These are phyloP conservation scores for Bothrops jararaca DNA, from an alignment of 2,113 vertebrate species.

Conservation along the genomic window DNA sequence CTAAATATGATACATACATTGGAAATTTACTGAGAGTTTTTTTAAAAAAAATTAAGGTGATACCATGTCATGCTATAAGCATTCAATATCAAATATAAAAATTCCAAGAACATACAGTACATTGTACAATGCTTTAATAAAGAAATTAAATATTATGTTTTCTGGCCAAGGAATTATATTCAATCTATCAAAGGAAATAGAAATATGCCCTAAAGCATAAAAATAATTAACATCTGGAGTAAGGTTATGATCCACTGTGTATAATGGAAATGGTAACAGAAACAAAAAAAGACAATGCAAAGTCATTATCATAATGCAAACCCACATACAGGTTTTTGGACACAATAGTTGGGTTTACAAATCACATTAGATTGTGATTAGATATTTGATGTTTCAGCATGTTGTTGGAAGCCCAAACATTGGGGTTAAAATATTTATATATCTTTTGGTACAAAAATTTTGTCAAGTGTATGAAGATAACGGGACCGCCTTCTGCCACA, in stretches of 20 bases:
- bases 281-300: neutral
- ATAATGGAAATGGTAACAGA: neutral
- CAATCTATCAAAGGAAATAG: neutral
- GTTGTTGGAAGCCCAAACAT: neutral
- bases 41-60: neutral
- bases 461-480: too few relatives aligned
- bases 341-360: neutral
- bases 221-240: neutral
- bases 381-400: neutral
- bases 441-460: too few relatives aligned
- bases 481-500: too few relatives aligned
- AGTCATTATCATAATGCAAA: neutral
- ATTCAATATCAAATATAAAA: neutral
- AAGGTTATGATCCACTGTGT: neutral
- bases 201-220: neutral
- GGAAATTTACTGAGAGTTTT: neutral
- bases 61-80: neutral
- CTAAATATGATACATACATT: neutral
- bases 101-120: neutral
- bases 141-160: neutral
- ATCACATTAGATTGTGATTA: neutral
- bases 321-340: neutral
- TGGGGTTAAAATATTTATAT: neutral
- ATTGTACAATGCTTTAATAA: neutral
- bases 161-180: neutral